Evolutionary conservation across 2,113 vertebrate genomes (phyloP).

Genomic region (Ondatra zibethicus): DNA sequence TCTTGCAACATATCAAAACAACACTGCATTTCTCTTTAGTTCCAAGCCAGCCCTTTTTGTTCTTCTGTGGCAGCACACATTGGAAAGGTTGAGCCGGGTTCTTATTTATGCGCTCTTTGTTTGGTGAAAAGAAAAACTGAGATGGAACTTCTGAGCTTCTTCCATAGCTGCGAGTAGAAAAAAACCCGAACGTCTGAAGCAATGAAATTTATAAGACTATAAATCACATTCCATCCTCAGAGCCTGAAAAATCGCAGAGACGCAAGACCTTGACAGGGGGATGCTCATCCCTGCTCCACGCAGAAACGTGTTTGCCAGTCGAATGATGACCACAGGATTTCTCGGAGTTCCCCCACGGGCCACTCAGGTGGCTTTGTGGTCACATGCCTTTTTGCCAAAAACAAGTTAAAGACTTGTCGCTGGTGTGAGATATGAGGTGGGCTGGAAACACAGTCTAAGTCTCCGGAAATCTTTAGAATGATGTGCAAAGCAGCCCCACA

Average conservation of each 20-base stretch:
- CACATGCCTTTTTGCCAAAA: not conserved
- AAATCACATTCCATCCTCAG: conserved; percentile 54
- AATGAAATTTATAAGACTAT: conserved; percentile 51
- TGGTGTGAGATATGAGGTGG: not conserved
- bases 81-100: conserved; percentile 33
- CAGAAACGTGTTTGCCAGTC: not conserved
- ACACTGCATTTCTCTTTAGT: conserved; percentile 51
- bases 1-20: conserved; percentile 55
- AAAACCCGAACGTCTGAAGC: not conserved
- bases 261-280: not conserved
- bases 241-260: conserved; percentile 10
- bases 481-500: conserved; percentile 53
- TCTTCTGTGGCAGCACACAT: not conserved
- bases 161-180: conserved; percentile 33
- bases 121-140: conserved; percentile 51
- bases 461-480: conserved; percentile 54
- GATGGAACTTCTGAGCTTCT: conserved; percentile 1
- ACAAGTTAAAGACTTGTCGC: not conserved
- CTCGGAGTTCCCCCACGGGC: not conserved
- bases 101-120: conserved; percentile 62
- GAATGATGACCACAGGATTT: not conserved
- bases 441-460: conserved; percentile 9
- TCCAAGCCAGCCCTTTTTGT: conserved; percentile 32
- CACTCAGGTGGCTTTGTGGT: not conserved
- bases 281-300: not conserved